phyloP scores from a whole-genome alignment of 1,140 invertebrate species.

The Rhizoglyphus robini region DNA sequence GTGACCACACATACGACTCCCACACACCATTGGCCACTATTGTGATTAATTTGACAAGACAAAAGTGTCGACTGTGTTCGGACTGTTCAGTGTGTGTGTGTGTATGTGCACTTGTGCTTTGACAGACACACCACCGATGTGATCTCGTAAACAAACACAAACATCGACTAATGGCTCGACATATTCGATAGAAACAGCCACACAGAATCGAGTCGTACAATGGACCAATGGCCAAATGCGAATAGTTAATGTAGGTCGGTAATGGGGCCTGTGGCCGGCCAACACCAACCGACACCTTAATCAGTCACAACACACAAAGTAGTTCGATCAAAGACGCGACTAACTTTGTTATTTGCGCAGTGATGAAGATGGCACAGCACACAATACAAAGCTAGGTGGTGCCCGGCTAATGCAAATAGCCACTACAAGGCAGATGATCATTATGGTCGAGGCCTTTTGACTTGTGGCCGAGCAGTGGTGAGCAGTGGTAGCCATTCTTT shows the following conservation, averaged over 20 bases:
- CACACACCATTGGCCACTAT: background rate
- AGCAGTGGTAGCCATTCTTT: background rate
- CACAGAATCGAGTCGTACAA: conserved; percentile 8
- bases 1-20: background rate
- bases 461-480: background rate
- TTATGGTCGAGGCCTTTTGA: conserved; percentile 1
- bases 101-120: too few relatives aligned
- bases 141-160: too few relatives aligned
- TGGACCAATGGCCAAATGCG: background rate
- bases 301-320: background rate
- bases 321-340: background rate
- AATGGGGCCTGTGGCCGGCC: background rate
- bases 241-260: background rate
- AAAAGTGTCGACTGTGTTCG: background rate
- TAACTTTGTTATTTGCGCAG: background rate
- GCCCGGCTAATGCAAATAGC: conserved; percentile 13
- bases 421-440: background rate
- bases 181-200: too few relatives aligned
- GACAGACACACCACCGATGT: too few relatives aligned
- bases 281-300: conserved; percentile 8
- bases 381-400: conserved; percentile 12
- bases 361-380: background rate
- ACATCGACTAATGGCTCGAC: background rate
- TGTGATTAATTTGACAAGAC: conserved; percentile 9
- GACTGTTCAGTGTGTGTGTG: too few relatives aligned